These are phyloP conservation scores for Helarctos malayanus DNA, from an alignment of 2,797 vertebrate genomes.

Conservation along the genomic window DNA sequence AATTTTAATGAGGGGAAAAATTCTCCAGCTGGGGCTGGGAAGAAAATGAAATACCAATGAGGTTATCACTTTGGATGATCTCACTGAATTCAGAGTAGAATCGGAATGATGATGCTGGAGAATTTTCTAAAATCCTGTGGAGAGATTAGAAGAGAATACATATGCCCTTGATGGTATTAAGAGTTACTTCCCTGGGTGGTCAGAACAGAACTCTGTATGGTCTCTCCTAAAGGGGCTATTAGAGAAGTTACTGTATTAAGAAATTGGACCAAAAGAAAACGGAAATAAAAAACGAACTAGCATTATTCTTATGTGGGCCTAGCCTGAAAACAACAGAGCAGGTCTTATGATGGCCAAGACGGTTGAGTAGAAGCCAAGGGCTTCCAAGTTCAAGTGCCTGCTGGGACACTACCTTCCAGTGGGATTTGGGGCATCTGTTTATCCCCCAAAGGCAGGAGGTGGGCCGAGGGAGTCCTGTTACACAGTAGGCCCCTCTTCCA, in stretches of 20 bases:
- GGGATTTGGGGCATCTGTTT: neutral
- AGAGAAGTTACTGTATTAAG: neutral
- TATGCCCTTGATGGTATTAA: neutral
- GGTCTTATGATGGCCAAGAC: fast-evolving
- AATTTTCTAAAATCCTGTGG: neutral
- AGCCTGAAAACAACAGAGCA: neutral
- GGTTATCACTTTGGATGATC: constrained; percentile 65
- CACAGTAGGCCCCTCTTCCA: neutral
- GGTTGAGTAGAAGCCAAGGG: neutral
- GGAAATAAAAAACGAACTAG: neutral
- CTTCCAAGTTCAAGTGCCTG: neutral
- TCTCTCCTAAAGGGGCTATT: neutral
- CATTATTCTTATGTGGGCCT: neutral
- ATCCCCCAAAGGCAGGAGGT: neutral
- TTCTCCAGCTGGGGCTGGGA: constrained; percentile 70
- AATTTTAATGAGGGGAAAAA: constrained; percentile 87
- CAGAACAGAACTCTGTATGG: neutral
- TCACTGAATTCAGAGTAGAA: constrained; percentile 33
- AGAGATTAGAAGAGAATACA: neutral
- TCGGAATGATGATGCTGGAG: neutral
- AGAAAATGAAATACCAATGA: constrained; percentile 68
- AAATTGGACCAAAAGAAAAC: neutral
- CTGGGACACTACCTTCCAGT: neutral
- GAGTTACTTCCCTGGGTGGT: neutral
- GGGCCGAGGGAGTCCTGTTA: neutral